phyloP scores from a whole-genome alignment of 1,140 invertebrate genomes.

The Zelostemma sp. region DNA sequence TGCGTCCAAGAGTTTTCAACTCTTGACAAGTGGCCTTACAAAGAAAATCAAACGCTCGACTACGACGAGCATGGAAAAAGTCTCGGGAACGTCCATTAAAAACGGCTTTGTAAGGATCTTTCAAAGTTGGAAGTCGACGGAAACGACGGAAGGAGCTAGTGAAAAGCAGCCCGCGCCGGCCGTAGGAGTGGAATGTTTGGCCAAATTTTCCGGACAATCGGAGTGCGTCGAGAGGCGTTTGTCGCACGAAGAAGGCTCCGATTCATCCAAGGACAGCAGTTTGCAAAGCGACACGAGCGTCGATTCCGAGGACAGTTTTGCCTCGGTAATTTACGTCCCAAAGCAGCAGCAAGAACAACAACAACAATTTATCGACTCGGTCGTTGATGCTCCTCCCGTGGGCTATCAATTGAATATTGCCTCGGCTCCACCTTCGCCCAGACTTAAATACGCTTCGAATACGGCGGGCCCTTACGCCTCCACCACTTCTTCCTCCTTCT shows the following conservation, averaged over 20 bases:
- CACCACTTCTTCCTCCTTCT: too few relatives aligned
- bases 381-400: conserved; percentile 30
- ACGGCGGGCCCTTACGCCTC: conserved; percentile 34
- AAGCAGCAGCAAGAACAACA: conserved; percentile 69
- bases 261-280: conserved; percentile 92
- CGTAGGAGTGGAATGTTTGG: too few relatives aligned
- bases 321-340: conserved; percentile 90
- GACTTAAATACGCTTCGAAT: conserved; percentile 66
- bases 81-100: conserved; percentile 75
- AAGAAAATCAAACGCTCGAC: conserved; percentile 75
- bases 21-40: conserved; percentile 86
- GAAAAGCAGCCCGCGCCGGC: too few relatives aligned
- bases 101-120: conserved; percentile 79
- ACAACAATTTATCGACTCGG: conserved; percentile 38
- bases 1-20: conserved; percentile 83
- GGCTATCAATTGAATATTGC: conserved; percentile 55
- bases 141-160: conserved; percentile 50
- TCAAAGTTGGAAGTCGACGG: conserved; percentile 78
- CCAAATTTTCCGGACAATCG: conserved; percentile 55
- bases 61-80: conserved; percentile 84
- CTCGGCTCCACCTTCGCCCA: conserved; percentile 80
- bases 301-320: conserved; percentile 92
- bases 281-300: conserved; percentile 93
- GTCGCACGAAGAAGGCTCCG: conserved; percentile 87
- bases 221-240: conserved; percentile 72